Conservation (phyloP, 2,113 vertebrate genomes). For the Lipophrys pholis region DNA sequence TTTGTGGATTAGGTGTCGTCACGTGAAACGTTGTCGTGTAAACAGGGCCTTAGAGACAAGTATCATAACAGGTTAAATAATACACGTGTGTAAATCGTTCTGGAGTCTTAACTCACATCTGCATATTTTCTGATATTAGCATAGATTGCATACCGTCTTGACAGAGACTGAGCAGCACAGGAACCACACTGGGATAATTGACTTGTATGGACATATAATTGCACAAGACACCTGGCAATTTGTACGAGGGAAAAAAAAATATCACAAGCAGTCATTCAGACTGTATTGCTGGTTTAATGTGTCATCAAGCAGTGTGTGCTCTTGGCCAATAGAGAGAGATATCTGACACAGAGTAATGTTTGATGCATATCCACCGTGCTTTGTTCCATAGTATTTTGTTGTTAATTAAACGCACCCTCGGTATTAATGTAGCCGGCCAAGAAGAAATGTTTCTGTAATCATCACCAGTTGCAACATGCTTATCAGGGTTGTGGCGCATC, state of each 20-base stretch:
- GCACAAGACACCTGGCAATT: conserved; percentile 31
- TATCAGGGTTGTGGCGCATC: conserved; percentile 32
- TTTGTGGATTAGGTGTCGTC: too few species aligned
- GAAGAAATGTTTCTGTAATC: conserved; percentile 51
- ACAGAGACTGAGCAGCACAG: conserved; percentile 26
- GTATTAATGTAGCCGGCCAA: conserved; percentile 8
- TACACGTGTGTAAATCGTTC: too few species aligned
- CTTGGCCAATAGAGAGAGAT: conserved; percentile 20
- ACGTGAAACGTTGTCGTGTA: too few species aligned
- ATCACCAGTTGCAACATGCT: conserved; percentile 41
- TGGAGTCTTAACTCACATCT: too few species aligned
- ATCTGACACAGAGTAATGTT: conserved; percentile 51
- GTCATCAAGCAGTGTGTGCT: conserved; percentile 28
- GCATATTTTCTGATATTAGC: conserved; percentile 11
- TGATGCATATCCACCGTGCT: conserved; percentile 24
- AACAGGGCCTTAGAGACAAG: too few species aligned
- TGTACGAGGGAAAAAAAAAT: background rate
- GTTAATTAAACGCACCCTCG: conserved; percentile 42
- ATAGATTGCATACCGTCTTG: conserved; percentile 25
- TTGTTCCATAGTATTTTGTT: conserved; percentile 33
- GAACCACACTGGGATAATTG: conserved; percentile 37
- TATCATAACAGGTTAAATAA: too few species aligned
- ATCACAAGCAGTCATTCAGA: too few species aligned
- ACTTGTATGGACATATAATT: conserved; percentile 28
- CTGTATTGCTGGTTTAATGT: background rate